Conservation (phyloP, 2,797 vertebrate species). For the Chiroxiphia lanceolata region DNA sequence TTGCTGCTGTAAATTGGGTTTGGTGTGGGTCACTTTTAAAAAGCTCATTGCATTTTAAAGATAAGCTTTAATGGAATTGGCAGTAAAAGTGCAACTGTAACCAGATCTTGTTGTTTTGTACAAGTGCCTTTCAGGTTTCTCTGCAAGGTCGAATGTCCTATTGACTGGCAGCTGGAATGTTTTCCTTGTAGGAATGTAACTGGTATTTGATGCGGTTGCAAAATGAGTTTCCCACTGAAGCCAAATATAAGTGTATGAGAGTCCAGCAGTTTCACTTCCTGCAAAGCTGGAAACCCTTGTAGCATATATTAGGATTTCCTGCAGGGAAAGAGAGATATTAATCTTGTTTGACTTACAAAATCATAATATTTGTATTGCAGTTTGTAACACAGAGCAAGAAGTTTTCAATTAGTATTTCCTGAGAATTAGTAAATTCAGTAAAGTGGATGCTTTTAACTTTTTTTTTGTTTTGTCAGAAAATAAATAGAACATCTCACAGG, state of each 20-base stretch:
- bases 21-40: neutral
- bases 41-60: conserved; percentile 35
- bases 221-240: conserved; percentile 27
- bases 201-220: neutral
- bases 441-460: neutral
- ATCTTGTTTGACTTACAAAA: conserved; percentile 25
- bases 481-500: neutral
- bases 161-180: conserved; percentile 24
- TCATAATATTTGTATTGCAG: conserved; percentile 22
- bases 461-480: neutral
- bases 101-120: conserved; percentile 47
- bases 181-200: conserved; percentile 1
- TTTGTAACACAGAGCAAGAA: conserved; percentile 20
- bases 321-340: neutral
- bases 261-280: conserved; percentile 26
- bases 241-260: neutral
- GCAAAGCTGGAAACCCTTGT: conserved; percentile 10
- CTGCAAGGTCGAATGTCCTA: conserved; percentile 27
- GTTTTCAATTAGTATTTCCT: conserved; percentile 25
- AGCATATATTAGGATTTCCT: conserved; percentile 25
- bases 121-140: conserved; percentile 42
- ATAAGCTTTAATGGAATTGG: conserved; percentile 28
- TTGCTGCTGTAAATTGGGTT: neutral
- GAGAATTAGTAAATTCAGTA: neutral
- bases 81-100: conserved; percentile 13